A percentile compares a stretch with the other conserved stretches of the same genome.
phyloP scores from a whole-genome alignment of 1,140 invertebrate genomes.

The Zeugodacus cucurbitae region DNA sequence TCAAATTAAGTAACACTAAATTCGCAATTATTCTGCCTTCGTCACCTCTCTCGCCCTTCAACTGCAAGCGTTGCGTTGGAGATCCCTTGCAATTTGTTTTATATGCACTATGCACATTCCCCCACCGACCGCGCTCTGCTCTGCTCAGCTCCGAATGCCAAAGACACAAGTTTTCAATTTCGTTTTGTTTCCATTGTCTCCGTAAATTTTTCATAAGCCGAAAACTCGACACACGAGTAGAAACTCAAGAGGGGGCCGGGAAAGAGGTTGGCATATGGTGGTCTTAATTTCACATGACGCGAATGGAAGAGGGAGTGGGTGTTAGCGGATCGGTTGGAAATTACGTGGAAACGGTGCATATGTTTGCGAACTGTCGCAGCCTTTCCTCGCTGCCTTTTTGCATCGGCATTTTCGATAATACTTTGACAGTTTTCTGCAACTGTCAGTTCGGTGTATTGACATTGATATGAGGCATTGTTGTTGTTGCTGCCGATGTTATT shows the following conservation, averaged over 20 bases:
- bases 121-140: neutral
- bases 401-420: neutral
- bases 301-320: neutral
- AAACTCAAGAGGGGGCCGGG: neutral
- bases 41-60: neutral
- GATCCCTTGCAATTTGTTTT: slow-evolving; percentile 5
- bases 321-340: neutral
- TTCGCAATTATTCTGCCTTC: neutral
- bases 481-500: neutral
- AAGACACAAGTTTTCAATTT: slow-evolving; percentile 27
- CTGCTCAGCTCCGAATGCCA: neutral
- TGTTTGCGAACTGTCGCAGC: neutral
- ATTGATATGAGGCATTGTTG: neutral
- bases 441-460: neutral
- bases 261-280: neutral
- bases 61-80: neutral
- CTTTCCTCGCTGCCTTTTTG: neutral
- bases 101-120: neutral
- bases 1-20: slow-evolving; percentile 18
- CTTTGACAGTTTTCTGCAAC: neutral
- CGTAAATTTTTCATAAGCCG: neutral
- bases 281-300: neutral
- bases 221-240: neutral
- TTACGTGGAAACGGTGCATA: neutral
- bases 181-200: neutral